Base-by-base conservation (phyloP, 2,888 invertebrate species). In the Melinaea marsaeus region DNA sequence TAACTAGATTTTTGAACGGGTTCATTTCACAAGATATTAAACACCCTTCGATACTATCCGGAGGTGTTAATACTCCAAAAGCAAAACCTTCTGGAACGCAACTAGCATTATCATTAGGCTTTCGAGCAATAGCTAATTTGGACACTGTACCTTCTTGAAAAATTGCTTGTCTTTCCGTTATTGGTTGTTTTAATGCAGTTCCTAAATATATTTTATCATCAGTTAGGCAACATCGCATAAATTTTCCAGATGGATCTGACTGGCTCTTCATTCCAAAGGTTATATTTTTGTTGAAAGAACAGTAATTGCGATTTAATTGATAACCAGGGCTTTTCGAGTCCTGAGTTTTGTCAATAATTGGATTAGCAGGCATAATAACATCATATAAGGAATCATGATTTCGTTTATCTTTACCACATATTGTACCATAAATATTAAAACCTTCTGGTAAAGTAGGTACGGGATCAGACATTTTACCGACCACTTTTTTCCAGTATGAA, bases 61-160 rank as follows among this genome's bases (percentile, higher is more conserved):
- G 79, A 33, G 82, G 79, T 42, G 79, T 78, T 2, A 85, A 75
- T 54, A 75, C 85, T 0, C 93, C 92, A 72, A 91, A 93, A 45
- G 79, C 63, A 66, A 84, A 84, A 13, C 86, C 90, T 64, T 84
- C 69, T 0, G 91, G 91, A 1, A 92, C 88, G 59, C 79, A 74
- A 5, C 72, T 72, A 48, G 89, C 83, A 69, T 92, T 92, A 54
- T 91, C 76, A 74, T 91, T 89, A 66, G 92, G 92, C 5, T 89
- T 79, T 66, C 90, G 71, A 34, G 77, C 76, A 65, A 79, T 76
- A 5, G 91, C 92, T 6, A 91, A 33, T 72, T 76, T 79, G 2
- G 86, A 75, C 63, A 81, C 79, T 2, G 74, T 79, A 55, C 71
- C 70, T 13, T 87, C 79, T 63, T 78, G 72, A 67, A 78, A 84